Base-by-base conservation (phyloP, 2,888 invertebrate species). In the Sminthurinus aureus region DNA sequence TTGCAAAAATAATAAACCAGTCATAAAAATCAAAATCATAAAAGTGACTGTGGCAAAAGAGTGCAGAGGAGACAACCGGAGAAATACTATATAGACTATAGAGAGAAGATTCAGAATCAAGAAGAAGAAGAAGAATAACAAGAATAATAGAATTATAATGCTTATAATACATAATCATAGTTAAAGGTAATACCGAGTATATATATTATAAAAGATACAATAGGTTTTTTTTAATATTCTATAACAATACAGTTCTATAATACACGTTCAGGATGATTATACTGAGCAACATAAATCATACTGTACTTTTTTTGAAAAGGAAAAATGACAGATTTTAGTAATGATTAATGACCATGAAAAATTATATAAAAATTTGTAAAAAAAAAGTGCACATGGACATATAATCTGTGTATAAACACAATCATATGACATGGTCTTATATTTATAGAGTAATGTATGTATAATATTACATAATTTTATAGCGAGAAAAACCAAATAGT, bases 401-500 rank as follows among this genome's bases (percentile, higher is more conserved):
- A 18, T 18, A 6, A 58, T 58, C 13, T 58, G 58, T 58, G 13
- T 58, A 38, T 38, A 51, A 18, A 76, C 20, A 76, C 26, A 52
- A 13, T n/a, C 38, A 75, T 50, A 24, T 76, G 38, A 11, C 12
- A 38, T 18, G 50, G 74, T 38, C 6, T 26, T 8, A n/a, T 74
- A 74, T 18, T 22, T 74, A 38, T 38, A 38, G 26, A 24, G 18
- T 75, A 64, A 75, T 75, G 52, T 51, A 51, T 73, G 26, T 74
- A 81, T 15, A 69, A 81, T 15, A 69, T 58, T 71, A 66, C 20
- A 66, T 66, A 66, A 66, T 20, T 8, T 4, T 66, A 66, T n/a
- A n/a, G n/a, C n/a, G 66, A 66, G 66, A 83, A 83, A 79, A 82
- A 82, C 91, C 90, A 89, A 86, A 91, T 90, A 89, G 91, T 91